These are phyloP conservation scores for Procapra przewalskii DNA, from an alignment of 2,113 vertebrate species.

Conservation along the genomic window DNA sequence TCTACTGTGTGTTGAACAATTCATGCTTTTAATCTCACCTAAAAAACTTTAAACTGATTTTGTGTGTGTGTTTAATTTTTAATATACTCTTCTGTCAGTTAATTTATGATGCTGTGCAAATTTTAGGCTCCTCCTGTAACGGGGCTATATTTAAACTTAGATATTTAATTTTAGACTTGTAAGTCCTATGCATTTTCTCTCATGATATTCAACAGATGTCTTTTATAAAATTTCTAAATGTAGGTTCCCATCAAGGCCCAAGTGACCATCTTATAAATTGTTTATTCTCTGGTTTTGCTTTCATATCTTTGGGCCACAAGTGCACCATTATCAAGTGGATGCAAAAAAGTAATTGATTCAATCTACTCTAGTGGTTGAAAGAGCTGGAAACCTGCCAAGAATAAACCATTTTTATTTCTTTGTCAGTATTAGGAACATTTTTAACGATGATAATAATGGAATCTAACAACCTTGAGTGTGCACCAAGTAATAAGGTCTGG, in stretches of 20 bases:
- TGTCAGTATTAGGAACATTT: background rate
- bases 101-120: background rate
- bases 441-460: background rate
- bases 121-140: background rate
- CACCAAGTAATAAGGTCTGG: background rate
- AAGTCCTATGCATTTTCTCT: background rate
- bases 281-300: conserved; percentile 23
- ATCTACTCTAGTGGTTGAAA: conserved; percentile 7
- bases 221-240: background rate
- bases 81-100: background rate
- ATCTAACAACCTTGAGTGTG: background rate
- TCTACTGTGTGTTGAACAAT: background rate
- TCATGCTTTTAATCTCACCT: background rate
- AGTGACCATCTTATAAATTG: background rate
- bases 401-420: conserved; percentile 21
- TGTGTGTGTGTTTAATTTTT: background rate
- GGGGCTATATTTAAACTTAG: background rate
- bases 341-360: conserved; percentile 1
- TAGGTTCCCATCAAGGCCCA: background rate
- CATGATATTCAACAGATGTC: background rate
- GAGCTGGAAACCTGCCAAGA: conserved; percentile 1
- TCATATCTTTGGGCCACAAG: background rate
- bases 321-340: background rate
- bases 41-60: background rate
- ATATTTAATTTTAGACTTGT: conserved; percentile 5